Conservation (phyloP, 53 echinoderm and acorn worm genomes). For the Stichopus horrens region DNA sequence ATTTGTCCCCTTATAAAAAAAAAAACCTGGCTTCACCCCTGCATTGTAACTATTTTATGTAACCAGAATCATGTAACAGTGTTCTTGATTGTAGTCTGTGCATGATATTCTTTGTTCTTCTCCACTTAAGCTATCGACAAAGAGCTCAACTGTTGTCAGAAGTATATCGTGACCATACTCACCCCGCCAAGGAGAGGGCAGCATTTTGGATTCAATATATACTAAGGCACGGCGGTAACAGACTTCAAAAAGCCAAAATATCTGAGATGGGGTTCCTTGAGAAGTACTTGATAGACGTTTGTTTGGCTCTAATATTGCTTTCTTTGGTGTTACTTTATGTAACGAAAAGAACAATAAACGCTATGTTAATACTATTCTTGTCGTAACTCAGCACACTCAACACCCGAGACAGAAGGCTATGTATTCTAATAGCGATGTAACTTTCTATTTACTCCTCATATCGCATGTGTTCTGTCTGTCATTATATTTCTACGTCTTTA, state of each 20-base stretch:
- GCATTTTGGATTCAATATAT: conserved; percentile 35
- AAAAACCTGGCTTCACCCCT: too few species aligned
- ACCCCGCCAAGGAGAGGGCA: conserved; percentile 10
- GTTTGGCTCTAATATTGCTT: background rate
- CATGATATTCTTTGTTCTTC: too few species aligned
- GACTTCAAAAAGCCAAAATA: conserved; percentile 21
- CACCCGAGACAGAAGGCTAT: too few species aligned
- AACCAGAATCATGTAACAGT: too few species aligned
- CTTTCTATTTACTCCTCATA: too few species aligned
- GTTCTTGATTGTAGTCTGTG: too few species aligned
- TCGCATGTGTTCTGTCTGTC: too few species aligned
- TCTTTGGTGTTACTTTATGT: background rate
- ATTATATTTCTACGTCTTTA: too few species aligned
- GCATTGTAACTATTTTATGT: too few species aligned
- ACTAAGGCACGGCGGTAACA: background rate
- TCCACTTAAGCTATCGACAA: background rate
- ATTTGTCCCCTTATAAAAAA: too few species aligned
- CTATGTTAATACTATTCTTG: background rate
- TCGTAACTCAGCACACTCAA: background rate
- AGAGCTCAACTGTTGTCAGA: conserved; percentile 2
- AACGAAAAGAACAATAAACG: background rate
- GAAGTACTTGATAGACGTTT: conserved; percentile 10
- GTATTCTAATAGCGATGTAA: too few species aligned
- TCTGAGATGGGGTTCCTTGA: background rate
- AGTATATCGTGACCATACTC: background rate